Evolutionary conservation across 2,888 invertebrate genomes (phyloP), one percentile per base, ranked within the genome.

Genomic region (Hecatera dysodea): DNA sequence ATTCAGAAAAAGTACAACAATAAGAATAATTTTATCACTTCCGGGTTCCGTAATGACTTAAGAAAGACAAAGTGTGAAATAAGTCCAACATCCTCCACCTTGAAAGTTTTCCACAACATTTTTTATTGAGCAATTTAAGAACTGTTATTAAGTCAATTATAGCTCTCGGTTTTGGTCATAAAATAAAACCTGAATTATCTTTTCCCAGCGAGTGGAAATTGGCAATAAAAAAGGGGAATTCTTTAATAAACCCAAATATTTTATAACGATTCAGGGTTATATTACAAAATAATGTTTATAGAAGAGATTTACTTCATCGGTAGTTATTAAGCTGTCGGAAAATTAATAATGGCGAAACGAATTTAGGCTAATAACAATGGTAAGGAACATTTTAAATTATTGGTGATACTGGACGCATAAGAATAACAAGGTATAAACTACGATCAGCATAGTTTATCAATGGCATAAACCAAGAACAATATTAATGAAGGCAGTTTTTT

Each of bases 131-230:
- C 55, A 67, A 67, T 68, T 64, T 72, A 44, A 68, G 57, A 50
- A 66, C 56, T 71, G 67, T 82, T 72, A 77, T 76, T 75, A 83
- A 66, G 64, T 63, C 46, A 77, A 77, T 72, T 60, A 69, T 69
- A 56, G 67, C 66, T 61, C 46, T 73, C 75, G 81, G 72, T 69
- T 75, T 8, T 57, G 60, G 27, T 72, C 77, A 67, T 84, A 80
- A 83, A 83, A 74, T 78, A 67, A 81, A 80, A 76, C 59, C 78
- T 53, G 42, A 75, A 83, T 85, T 77, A 78, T 76, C 62, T 76
- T 78, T 67, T 42, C 61, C 57, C 63, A 52, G 67, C 22, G 48
- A 68, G 64, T 69, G 71, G 69, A 78, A 82, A 83, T 70, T 76
- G 80, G 39, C 70, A 69, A 85, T 85, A 84, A 83, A 83, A 80